Conservation (phyloP, 2,113 vertebrate genomes). For the Tonatia bakeri region DNA sequence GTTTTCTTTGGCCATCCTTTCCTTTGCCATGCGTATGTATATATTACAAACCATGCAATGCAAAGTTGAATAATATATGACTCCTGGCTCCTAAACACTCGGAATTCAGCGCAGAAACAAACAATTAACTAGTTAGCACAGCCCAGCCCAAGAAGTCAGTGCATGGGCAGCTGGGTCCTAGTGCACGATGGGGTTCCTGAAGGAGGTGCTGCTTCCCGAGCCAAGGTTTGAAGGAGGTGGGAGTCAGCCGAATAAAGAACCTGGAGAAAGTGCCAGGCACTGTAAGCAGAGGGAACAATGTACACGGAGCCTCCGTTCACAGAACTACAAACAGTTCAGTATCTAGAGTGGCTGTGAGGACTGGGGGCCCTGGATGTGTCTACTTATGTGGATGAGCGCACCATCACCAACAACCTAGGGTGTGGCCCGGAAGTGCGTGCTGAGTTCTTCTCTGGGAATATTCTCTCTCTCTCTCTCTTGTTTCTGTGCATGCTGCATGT, state of each 20-base stretch:
- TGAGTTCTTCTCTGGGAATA: not conserved
- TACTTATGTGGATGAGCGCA: accelerated
- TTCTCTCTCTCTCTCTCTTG: too few species aligned
- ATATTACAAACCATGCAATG: not conserved
- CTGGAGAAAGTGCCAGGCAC: accelerated
- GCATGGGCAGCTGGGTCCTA: accelerated
- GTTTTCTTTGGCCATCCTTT: not conserved
- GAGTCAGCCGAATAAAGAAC: not conserved
- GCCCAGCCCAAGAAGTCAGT: not conserved
- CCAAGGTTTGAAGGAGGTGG: not conserved
- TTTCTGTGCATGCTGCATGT: not conserved
- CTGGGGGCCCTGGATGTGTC: too few species aligned
- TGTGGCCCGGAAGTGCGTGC: accelerated
- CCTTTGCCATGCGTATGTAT: not conserved
- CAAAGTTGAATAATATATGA: not conserved
- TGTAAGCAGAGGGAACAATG: not conserved
- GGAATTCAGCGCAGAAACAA: not conserved
- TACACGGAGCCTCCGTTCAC: not conserved
- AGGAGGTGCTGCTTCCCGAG: not conserved
- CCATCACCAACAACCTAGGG: not conserved
- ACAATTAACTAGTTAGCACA: not conserved
- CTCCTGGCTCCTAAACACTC: not conserved
- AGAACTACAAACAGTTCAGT: not conserved
- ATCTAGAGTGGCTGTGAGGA: not conserved
- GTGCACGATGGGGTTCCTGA: accelerated